Evolutionary conservation across 2,113 vertebrate species (phyloP), one percentile per base, ranked within the genome.

Genomic region (Clinocottus analis): DNA sequence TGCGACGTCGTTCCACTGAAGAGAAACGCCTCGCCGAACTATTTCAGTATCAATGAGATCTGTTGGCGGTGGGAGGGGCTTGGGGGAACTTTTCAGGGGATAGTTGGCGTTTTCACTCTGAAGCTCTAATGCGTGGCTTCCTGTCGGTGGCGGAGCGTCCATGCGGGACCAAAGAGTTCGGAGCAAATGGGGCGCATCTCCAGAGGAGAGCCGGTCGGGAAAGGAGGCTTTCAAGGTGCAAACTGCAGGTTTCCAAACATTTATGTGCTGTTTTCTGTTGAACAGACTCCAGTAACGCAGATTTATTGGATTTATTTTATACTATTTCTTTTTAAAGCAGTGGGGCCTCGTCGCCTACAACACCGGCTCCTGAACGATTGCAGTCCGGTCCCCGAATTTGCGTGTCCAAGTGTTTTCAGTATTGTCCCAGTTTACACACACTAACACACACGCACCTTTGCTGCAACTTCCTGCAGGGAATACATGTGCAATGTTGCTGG

Each of bases 41-140:
- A 64, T 31, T 13, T 49, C 10, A 10, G 7, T 17, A 27, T 64
- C 61, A 17, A 4, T 25, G 1, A 5, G 63, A 63, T 25, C 33
- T 1, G 7, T 23, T 35, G 45, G 7, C 45, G 16, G 31, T 58
- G 67, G 39, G 12, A 13, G 39, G 11, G 25, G 14, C 10, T 14
- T 21, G 65, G 59, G 63, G 56, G 9, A 35, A 9, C 59, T 17
- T 49, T 41, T 70, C 31, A 65, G 39, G 23, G 56, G 72, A 43
- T 59, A 17, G 65, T 70, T 58, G 49, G 17, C 25, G 0, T 21
- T 60, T 51, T 63, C 13, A 9, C 59, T 58, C 62, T 61, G 17
- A 72, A 70, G 45, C 69, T 67, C n/a, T 60, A 60, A 74, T 65
- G 61, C 71, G 68, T 72, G 49, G 64, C 72, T 85, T 80, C 82